These are phyloP conservation scores for Amniataba percoides DNA, from an alignment of 2,797 vertebrate genomes.

Conservation along the genomic window DNA sequence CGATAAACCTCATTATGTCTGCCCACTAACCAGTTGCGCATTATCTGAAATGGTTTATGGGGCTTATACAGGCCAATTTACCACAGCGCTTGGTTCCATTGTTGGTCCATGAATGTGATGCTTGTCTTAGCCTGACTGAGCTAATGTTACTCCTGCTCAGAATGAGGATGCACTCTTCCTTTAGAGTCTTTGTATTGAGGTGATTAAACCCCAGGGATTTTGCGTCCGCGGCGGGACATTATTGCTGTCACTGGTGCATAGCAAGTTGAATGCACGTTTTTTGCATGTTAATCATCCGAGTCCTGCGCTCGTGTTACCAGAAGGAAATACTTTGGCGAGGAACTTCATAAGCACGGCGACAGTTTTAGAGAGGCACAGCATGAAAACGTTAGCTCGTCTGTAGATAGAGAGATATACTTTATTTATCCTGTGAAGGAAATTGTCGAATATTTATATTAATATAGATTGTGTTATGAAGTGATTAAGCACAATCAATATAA, in stretches of 20 bases:
- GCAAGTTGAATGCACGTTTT: conserved; percentile 77
- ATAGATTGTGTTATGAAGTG: conserved; percentile 32
- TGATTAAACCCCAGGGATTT: conserved; percentile 84
- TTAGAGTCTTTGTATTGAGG: conserved; percentile 77
- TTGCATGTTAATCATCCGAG: conserved; percentile 81
- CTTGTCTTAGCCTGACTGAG: conserved; percentile 84
- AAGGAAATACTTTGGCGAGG: conserved; percentile 33
- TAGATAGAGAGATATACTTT: too few relatives aligned
- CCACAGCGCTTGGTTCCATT: conserved; percentile 80
- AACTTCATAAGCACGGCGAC: conserved; percentile 26
- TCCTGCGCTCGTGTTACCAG: conserved; percentile 51
- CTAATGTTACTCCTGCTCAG: conserved; percentile 82
- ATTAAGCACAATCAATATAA: conserved; percentile 50
- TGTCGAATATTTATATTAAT: background rate
- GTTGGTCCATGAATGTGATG: conserved; percentile 82
- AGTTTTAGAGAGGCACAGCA: background rate
- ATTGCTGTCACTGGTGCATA: conserved; percentile 80
- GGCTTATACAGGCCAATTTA: conserved; percentile 82
- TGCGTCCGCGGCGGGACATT: conserved; percentile 75
- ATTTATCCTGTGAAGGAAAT: too few relatives aligned
- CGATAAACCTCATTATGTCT: conserved; percentile 84
- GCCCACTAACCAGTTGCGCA: conserved; percentile 81
- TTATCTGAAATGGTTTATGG: conserved; percentile 84
- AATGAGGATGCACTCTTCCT: conserved; percentile 74
- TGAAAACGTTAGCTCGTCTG: conserved; percentile 7